phyloP scores from a whole-genome alignment of 2,113 vertebrate species.

The Alligator sinensis region DNA sequence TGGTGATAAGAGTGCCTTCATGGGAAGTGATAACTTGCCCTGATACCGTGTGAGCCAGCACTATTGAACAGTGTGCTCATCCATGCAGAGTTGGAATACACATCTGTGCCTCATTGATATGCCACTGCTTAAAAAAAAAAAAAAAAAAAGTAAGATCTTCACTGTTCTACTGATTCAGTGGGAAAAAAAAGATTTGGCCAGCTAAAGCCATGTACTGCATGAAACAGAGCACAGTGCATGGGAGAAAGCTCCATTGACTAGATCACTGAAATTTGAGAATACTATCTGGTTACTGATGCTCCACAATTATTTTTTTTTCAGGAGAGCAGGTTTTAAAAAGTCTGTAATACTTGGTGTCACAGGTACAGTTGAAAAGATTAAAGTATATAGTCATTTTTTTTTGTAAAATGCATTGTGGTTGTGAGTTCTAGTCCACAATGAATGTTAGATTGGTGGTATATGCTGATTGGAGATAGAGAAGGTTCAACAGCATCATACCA shows the following conservation, averaged over 20 bases:
- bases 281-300: conserved; percentile 86
- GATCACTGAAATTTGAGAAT: conserved; percentile 91
- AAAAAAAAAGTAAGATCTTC: conserved; percentile 85
- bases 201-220: conserved; percentile 90
- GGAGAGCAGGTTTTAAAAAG: conserved; percentile 70
- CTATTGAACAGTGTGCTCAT: conserved; percentile 99
- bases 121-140: conserved; percentile 88
- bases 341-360: conserved; percentile 75
- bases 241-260: conserved; percentile 84
- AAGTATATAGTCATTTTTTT: conserved; percentile 43
- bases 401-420: conserved; percentile 37
- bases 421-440: not conserved
- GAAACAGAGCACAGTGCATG: conserved; percentile 85
- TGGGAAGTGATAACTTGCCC: conserved; percentile 99
- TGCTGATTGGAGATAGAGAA: conserved; percentile 32
- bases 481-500: not conserved
- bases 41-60: conserved; percentile 97
- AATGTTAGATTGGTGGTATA: conserved; percentile 20
- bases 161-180: conserved; percentile 89
- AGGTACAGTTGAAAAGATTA: conserved; percentile 71
- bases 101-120: conserved; percentile 99
- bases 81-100: conserved; percentile 98
- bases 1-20: conserved; percentile 99
- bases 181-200: conserved; percentile 87
- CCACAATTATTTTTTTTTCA: conserved; percentile 75